Conservation (phyloP, 2,888 invertebrate genomes). For the Tortricodes alternella region DNA sequence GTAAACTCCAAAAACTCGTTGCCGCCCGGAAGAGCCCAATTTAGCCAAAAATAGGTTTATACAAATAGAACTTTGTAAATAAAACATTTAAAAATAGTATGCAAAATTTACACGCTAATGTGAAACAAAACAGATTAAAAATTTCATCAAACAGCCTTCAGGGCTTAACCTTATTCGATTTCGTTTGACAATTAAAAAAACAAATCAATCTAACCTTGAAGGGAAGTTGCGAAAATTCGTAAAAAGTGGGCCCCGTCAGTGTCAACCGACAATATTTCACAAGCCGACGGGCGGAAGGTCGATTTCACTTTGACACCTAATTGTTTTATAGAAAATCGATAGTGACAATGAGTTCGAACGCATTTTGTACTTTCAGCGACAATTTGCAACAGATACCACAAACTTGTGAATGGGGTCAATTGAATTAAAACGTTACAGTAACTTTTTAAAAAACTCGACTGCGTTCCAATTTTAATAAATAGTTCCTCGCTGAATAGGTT, state of each 20-base stretch:
- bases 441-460: no score
- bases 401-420: neutral
- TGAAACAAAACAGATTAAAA: constrained; percentile 9
- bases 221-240: constrained; percentile 65
- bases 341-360: constrained; percentile 15
- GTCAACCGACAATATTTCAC: constrained; percentile 28
- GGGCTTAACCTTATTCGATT: constrained; percentile 26
- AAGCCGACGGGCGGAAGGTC: constrained; percentile 54
- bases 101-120: no score
- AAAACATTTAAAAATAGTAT: no score
- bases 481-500: no score
- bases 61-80: no score
- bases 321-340: constrained; percentile 35
- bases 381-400: neutral
- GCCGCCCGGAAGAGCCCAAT: no score
- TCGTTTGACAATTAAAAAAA: constrained; percentile 42
- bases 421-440: neutral
- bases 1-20: no score
- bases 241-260: constrained; percentile 54
- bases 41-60: no score
- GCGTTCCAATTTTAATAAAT: no score
- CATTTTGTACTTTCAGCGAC: neutral
- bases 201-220: constrained; percentile 64
- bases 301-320: constrained; percentile 61
- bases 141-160: constrained; percentile 30